phyloP scores from a whole-genome alignment of 2,113 vertebrate species.

The Brachionichthys hirsutus region DNA sequence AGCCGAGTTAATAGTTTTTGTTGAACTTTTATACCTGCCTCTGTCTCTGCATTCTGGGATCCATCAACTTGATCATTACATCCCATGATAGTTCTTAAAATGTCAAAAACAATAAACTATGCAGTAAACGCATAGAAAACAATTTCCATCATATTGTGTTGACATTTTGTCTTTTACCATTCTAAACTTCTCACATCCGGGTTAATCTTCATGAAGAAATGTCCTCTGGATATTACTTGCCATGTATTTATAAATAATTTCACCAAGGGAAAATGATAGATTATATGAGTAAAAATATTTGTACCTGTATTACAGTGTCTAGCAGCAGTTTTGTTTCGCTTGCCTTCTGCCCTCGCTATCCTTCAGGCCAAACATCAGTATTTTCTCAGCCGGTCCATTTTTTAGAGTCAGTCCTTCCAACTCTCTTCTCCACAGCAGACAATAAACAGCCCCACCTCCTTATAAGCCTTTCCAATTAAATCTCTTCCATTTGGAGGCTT shows the following conservation, averaged over 20 bases:
- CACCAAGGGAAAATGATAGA: slow-evolving; percentile 41
- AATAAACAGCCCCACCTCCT: slow-evolving; percentile 50
- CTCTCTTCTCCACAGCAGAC: slow-evolving; percentile 35
- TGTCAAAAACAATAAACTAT: no score
- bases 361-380: slow-evolving; percentile 23
- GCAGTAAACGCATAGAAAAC: no score
- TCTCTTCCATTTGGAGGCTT: slow-evolving; percentile 57
- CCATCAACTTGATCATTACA: no score
- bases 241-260: slow-evolving; percentile 54
- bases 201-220: no score
- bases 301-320: slow-evolving; percentile 29
- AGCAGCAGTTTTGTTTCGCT: neutral
- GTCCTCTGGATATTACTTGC: no score
- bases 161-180: no score
- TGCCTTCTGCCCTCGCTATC: slow-evolving; percentile 4
- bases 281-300: slow-evolving; percentile 39
- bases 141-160: no score
- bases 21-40: no score
- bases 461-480: slow-evolving; percentile 66
- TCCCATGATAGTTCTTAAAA: no score
- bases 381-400: slow-evolving; percentile 8
- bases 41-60: no score
- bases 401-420: slow-evolving; percentile 38
- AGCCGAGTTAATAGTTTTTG: no score
- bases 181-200: no score